Evolutionary conservation across 2,888 invertebrate genomes (phyloP), one percentile per base, ranked within the genome.

Genomic region (Aspidiotus rigidus): DNA sequence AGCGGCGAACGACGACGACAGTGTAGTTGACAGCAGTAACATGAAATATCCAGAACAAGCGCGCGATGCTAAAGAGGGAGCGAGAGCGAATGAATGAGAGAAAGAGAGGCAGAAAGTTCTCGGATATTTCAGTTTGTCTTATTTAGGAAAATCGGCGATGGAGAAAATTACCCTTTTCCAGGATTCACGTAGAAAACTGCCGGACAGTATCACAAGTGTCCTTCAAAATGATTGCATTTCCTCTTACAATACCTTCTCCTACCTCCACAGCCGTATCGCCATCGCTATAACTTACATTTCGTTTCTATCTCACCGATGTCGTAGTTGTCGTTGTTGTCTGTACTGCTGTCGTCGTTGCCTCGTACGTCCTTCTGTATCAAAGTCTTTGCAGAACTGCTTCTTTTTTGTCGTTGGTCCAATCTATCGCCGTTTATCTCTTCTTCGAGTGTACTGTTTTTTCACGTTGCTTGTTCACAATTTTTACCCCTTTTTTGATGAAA

Each of bases 141-240:
- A 69, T 69, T 69, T 69, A 69, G 69, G 69, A 62, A 69, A 69
- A 69, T 69, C 69, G 69, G 62, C 62, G 69, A 69, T 69, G 69
- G 69, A 69, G 69, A 69, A 69, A 69, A 69, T 69, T 69, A 69
- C 69, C 69, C 69, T 69, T 69, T 69, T 62, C 62, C 69, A 69
- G 62, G 55, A 62, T 62, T 62, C 42, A 62, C 69, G 62, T 61
- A 61, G 69, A 69, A 69, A 69, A 69, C 62, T 62, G 69, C 62
- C 62, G 69, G 69, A 69, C 69, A 69, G 57, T 62, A 62, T 69
- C 69, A 69, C 69, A 62, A 69, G 69, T 69, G 69, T 69, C 69
- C 69, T 69, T 69, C 69, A 69, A 69, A 69, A 62, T 69, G 69
- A 69, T 69, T 69, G 69, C 69, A 69, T 69, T 69, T 69, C 69